Base-by-base conservation (phyloP, 1,140 invertebrate genomes). In the Drosophila albomicans region DNA sequence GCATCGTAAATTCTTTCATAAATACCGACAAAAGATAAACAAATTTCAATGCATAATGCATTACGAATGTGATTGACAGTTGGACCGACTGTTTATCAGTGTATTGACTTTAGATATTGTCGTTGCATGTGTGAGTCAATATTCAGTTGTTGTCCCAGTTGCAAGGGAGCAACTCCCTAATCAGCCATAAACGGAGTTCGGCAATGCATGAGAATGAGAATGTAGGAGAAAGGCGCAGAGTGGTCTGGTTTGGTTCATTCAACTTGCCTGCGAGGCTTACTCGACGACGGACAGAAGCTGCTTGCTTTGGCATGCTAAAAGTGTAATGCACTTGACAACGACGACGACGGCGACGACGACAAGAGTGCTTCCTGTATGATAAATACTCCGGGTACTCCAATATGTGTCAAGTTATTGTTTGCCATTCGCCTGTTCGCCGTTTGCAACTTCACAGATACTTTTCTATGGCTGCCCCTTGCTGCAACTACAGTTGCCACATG, bases 91-190 rank as follows among this genome's bases (percentile, higher is more conserved):
- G 62, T 46, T 74, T 69, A 69, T 74, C 71, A 62, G 71, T 58
- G 59, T 72, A 43, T 76, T 76, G 65, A 82, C 80, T 84, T 77
- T 79, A 68, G 59, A 67, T 78, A 75, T 74, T 79, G 59, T 59
- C 79, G 75, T 51, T 16, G 59, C 25, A 52, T 52, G 43, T 64
- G 46, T 73, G 67, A 41, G 65, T 82, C 77, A 70, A 82, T 68
- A 73, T 38, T 30, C 46, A 70, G 62, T 79, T 72, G 41, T 30
- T 86, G 82, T 79, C 70, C 82, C 82, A 81, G 61, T 86, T 85
- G 32, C 54, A 25, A 35, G 57, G 51, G 46, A 63, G 49, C 77
- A 51, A 73, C 48, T 58, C 74, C 71, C 75, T 75, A 75, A 67
- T 75, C 72, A 70, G 66, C n/a, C 67, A 56, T 46, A 46, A 30